Evolutionary conservation across 2,113 vertebrate species (phyloP).

Genomic region (Cacatua alba): DNA sequence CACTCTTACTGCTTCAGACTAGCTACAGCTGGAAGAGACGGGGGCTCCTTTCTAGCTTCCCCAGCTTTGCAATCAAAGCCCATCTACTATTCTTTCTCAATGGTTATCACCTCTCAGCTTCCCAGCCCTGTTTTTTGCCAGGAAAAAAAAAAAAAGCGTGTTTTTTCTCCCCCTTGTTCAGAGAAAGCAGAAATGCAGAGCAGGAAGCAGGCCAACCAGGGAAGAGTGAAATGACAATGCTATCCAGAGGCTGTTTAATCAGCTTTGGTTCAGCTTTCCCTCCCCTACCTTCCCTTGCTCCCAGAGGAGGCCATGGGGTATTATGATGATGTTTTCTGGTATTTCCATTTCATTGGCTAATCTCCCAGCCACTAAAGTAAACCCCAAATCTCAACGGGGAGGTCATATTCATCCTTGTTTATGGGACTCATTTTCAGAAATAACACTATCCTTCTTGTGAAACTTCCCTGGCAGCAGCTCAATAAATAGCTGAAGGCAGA

Average conservation of each 20-base stretch:
- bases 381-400: slow-evolving; percentile 69
- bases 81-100: neutral
- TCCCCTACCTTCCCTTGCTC: neutral
- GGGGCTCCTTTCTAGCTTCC: neutral
- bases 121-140: neutral
- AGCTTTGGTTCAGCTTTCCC: neutral
- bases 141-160: neutral
- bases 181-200: neutral
- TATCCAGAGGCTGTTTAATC: neutral
- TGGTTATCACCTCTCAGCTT: neutral
- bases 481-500: slow-evolving; percentile 63
- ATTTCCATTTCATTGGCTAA: slow-evolving; percentile 74
- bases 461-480: slow-evolving; percentile 66
- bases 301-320: slow-evolving; percentile 67
- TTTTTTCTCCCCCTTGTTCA: neutral
- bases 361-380: slow-evolving; percentile 78
- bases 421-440: slow-evolving; percentile 74
- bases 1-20: fast-evolving
- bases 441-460: slow-evolving; percentile 78
- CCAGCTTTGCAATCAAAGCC: neutral
- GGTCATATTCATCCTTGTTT: slow-evolving; percentile 78
- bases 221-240: neutral
- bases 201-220: neutral
- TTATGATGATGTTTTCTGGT: slow-evolving; percentile 79
- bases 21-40: neutral